phyloP scores from a whole-genome alignment of 2,113 vertebrate genomes.

The Ptyas mucosa region DNA sequence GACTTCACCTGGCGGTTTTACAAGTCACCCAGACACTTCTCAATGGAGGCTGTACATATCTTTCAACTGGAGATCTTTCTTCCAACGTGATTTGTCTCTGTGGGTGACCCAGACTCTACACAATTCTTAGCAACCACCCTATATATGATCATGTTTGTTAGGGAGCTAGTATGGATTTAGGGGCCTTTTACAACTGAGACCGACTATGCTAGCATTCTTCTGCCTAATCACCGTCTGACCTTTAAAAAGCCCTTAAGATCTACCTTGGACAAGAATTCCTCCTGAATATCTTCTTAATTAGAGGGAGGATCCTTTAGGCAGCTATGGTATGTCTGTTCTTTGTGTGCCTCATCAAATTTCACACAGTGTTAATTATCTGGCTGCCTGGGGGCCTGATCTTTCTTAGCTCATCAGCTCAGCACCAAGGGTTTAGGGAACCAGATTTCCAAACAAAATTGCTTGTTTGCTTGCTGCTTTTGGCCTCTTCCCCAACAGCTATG shows the following conservation, averaged over 20 bases:
- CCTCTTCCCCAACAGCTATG: neutral
- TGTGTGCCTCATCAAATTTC: neutral
- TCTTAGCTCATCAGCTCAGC: neutral
- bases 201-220: neutral
- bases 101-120: neutral
- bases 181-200: neutral
- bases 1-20: neutral
- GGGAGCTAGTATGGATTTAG: neutral
- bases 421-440: neutral
- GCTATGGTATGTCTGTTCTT: neutral
- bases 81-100: neutral
- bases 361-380: slow-evolving; percentile 5
- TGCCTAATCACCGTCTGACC: neutral
- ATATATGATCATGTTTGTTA: neutral
- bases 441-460: slow-evolving; percentile 8
- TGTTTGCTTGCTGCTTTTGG: neutral
- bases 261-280: neutral
- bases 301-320: slow-evolving; percentile 5
- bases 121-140: neutral
- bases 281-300: slow-evolving; percentile 12
- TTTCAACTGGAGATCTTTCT: neutral
- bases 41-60: neutral
- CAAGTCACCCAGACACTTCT: neutral
- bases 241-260: neutral
- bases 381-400: neutral